These are phyloP conservation scores for Stramonita haemastoma DNA, from an alignment of 2,888 invertebrate genomes.

Conservation along the genomic window DNA sequence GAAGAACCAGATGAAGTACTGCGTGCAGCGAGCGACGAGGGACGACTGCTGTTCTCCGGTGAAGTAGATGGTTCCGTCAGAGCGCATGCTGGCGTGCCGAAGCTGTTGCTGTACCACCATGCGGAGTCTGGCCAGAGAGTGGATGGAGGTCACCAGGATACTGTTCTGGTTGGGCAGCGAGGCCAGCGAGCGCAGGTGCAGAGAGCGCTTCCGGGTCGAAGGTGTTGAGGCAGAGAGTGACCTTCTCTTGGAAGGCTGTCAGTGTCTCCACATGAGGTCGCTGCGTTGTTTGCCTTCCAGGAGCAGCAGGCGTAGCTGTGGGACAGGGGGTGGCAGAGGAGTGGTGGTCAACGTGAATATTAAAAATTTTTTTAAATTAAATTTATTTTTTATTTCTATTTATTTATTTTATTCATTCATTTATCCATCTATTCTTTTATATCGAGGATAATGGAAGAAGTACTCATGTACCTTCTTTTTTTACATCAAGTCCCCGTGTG, in stretches of 20 bases:
- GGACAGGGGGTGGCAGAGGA: not conserved
- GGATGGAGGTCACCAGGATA: conserved; percentile 45
- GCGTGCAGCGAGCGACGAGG: conserved; percentile 52
- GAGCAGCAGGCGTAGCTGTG: conserved; percentile 62
- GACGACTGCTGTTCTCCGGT: conserved; percentile 39
- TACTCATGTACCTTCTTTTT: no score
- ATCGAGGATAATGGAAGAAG: no score
- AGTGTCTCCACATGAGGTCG: conserved; percentile 64
- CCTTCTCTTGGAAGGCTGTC: conserved; percentile 66
- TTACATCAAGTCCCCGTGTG: no score
- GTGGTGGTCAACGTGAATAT: no score
- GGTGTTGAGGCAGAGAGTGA: conserved; percentile 60
- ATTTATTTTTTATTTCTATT: no score
- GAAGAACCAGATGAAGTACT: conserved; percentile 70
- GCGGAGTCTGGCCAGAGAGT: conserved; percentile 48
- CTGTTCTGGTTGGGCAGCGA: conserved; percentile 41
- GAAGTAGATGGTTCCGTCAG: conserved; percentile 49
- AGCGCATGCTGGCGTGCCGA: conserved; percentile 44
- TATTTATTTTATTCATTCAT: no score
- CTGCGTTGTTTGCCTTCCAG: conserved; percentile 64
- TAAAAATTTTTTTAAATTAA: no score
- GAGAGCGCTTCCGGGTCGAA: conserved; percentile 60
- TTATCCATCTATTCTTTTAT: no score
- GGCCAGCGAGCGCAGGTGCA: conserved; percentile 33
- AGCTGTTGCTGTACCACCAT: conserved; percentile 51